Base-by-base conservation (phyloP, 2,888 invertebrate species). In the Tetheella fluctuosa region DNA sequence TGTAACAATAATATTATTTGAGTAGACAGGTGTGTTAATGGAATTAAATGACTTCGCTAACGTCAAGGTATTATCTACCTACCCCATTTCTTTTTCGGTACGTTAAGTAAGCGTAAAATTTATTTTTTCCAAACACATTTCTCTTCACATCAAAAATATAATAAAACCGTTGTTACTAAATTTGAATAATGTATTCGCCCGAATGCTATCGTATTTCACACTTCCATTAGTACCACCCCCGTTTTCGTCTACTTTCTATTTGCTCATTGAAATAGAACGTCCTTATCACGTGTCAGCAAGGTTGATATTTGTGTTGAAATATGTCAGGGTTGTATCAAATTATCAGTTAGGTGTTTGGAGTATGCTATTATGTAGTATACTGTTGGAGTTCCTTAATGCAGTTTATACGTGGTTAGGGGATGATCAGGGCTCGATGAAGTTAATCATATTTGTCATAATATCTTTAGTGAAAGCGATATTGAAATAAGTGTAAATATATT, bases 101-200 rank as follows among this genome's bases (percentile, higher is more conserved):
- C 57, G 58, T 56, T 63, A 68, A 65, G 58, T 57, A 69, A 60
- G 56, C 63, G 60, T 60, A 56, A 63, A 64, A 59, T 59, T 53
- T 59, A 61, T 59, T 67, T 63, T 64, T 57, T 60, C 20, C 67
- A 56, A 60, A 64, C 69, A 74, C 76, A 68, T 71, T 73, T 67
- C 65, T 67, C 69, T 70, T 64, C 64, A 59, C 71, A 67, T 74
- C 71, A 69, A 64, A 70, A 73, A 76, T 71, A 77, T 77, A 76
- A 82, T 79, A 85, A 79, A 85, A 81, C 79, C 71, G 71, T 80
- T 80, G 81, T 80, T 77, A 80, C 81, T 76, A 79, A 87, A 88
- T 88, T 88, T 87, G 83, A 87, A 89, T 88, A 88, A 88, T 87
- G 83, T 86, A 83, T 86, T 82, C 83, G 80, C 76, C 77, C 74